phyloP scores from a whole-genome alignment of 2,888 invertebrate species.

The Drepana falcataria region DNA sequence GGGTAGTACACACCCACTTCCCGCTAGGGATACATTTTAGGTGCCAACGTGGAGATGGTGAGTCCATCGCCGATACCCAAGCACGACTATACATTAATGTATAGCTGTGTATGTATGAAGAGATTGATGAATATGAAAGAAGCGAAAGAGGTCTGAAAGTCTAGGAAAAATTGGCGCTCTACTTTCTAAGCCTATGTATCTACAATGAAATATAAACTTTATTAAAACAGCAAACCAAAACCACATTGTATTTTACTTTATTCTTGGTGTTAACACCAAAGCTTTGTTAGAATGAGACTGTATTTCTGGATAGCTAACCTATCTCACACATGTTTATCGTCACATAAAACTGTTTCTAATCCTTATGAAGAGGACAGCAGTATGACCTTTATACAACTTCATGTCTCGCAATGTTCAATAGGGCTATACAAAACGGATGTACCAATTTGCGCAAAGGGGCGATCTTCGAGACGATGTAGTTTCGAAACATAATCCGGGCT shows the following conservation, averaged over 20 bases:
- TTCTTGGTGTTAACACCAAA: not conserved
- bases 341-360: not conserved
- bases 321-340: not conserved
- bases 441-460: constrained; percentile 11
- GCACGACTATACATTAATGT: too few relatives aligned
- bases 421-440: constrained; percentile 9
- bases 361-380: constrained; percentile 3
- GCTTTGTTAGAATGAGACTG: not conserved
- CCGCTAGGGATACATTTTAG: too few relatives aligned
- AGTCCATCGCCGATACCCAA: too few relatives aligned
- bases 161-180: too few relatives aligned
- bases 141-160: too few relatives aligned
- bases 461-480: constrained; percentile 1
- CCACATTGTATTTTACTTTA: not conserved
- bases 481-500: constrained; percentile 3
- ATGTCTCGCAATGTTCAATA: constrained; percentile 11
- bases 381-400: constrained; percentile 10
- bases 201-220: not conserved
- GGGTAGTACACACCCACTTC: too few relatives aligned
- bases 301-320: not conserved
- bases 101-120: too few relatives aligned
- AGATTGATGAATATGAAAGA: too few relatives aligned
- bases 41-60: too few relatives aligned
- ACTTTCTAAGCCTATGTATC: too few relatives aligned
- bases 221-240: not conserved